Evolutionary conservation across 1,140 invertebrate species (phyloP), one percentile per base, ranked within the genome.

Genomic region (Hyposmocoma kahamanoa): DNA sequence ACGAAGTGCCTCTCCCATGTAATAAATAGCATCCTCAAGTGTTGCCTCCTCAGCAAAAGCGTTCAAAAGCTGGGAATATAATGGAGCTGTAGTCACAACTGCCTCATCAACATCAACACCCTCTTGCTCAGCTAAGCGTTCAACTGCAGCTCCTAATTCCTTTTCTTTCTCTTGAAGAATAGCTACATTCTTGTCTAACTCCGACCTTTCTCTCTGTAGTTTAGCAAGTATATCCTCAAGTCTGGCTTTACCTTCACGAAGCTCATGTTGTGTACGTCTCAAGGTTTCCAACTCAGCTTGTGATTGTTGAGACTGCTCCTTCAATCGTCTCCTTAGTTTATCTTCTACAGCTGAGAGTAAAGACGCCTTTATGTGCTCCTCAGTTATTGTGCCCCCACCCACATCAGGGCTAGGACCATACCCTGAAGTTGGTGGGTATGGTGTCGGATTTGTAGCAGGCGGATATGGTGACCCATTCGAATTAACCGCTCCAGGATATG

Each of bases 21-120:
- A 98, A 83, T 99, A 99, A 67, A 99, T 98, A 43, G 97, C 95
- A 90, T 99, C 98, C 88, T 99, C 98, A 41, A 96, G 93, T 9
- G 98, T 97, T 62, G 97, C 96, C 88, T 99, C 98, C 87, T 99
- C 97, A 42, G 97, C 96, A 91, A 96, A 99, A 22, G 96, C 92
- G 87, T 96, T 96, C 22, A 99, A 83, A 72, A 99, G 91, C 90
- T 99, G 98, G 88, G 96, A 96, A 77, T 99, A 99, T 21, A 99
- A 84, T 1, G 98, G 98, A 32, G 97, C 95, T 49, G 97, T 97
- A 4, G 98, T 97, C 18, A 95, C 96, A 45, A 99, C 97, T 51
- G 97, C 97, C 78, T 99, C 96, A 87, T 99, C 98, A 42, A 98
- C 94, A 85, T 97, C 94, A 62, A 98, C 92, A 36, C 89, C 92